Base-by-base conservation (phyloP, 2,797 vertebrate genomes). In the Falco columbarius region DNA sequence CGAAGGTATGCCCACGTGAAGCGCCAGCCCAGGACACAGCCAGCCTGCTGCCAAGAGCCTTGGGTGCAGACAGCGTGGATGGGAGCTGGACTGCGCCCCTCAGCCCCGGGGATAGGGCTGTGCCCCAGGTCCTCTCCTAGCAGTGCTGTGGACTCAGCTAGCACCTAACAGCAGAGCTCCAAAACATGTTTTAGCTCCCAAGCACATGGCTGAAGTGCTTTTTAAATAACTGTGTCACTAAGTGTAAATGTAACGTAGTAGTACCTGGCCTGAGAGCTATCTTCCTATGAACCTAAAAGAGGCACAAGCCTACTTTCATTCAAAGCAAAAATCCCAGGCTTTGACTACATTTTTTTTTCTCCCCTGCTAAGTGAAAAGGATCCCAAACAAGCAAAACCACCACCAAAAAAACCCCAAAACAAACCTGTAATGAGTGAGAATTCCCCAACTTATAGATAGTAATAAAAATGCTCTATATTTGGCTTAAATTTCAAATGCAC, bases 21-120 rank as follows among this genome's bases (percentile, higher is more conserved):
- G 30, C 2, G 6, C 27, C 1, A 8, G 38, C 38, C 51, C 56
- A 59, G 18, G 38, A 54, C 27, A 7, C 26, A 38, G 62, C 32
- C 32, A 61, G 47, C 24, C 32, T 49, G 30, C 63, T 42, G 14
- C 3, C 0, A 29, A 36, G 59, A 51, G n/a, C 3, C 0, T 36
- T 49, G 22, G 18, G 18, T 24, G 6, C 0, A 1, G 42, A 36
- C 17, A 30, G 42, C 2, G 3, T 4, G 36, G 32, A 38, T 2
- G 4, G 38, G 21, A 79, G 24, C 29, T 1, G 1, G 14, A 26
- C 14, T 7, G 24, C 56, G 7, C 7, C 47, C 42, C 23, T 18
- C 19, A 40, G 47, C 34, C 27, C 24, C 0, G 0, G 14, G 6
- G 24, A 27, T 52, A 71, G 38, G 44, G 34, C 47, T 61, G 18